Conservation (phyloP, 1,140 invertebrate genomes). For the Oncopodura yosiiana region DNA sequence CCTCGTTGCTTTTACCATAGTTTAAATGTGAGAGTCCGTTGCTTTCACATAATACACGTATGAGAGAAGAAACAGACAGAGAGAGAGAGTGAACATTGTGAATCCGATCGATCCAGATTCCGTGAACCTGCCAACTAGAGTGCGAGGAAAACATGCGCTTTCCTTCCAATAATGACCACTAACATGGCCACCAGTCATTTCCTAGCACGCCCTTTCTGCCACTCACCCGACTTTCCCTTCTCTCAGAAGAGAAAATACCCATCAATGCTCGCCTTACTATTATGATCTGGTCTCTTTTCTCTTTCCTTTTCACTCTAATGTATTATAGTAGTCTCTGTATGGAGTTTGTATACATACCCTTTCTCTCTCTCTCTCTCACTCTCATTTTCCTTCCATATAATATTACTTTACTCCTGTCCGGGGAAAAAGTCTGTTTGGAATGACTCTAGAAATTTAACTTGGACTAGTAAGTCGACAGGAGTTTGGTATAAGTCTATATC, state of each 20-base stretch:
- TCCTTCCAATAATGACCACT: conserved; percentile 36
- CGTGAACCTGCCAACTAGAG: conserved; percentile 17
- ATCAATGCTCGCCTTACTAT: conserved; percentile 16
- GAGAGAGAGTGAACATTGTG: conserved; percentile 11
- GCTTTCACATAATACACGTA: background rate
- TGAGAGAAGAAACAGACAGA: background rate
- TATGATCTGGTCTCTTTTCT: conserved; percentile 8
- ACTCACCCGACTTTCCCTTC: conserved; percentile 14
- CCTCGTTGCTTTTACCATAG: too few species aligned
- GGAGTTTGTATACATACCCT: too few species aligned
- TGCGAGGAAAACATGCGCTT: conserved; percentile 34
- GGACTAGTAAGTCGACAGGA: too few species aligned
- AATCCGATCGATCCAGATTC: conserved; percentile 30
- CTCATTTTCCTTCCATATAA: background rate
- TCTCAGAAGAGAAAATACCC: conserved; percentile 10
- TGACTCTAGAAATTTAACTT: too few species aligned
- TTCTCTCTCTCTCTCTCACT: background rate
- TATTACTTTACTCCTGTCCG: too few species aligned
- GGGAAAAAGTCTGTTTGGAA: too few species aligned
- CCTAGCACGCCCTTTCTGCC: conserved; percentile 36
- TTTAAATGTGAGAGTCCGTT: too few species aligned
- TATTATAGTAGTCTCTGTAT: too few species aligned
- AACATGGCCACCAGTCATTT: conserved; percentile 37
- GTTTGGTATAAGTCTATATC: too few species aligned
- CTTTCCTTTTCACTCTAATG: background rate